phyloP scores from a whole-genome alignment of 2,797 vertebrate species.

The Crax fasciolata region DNA sequence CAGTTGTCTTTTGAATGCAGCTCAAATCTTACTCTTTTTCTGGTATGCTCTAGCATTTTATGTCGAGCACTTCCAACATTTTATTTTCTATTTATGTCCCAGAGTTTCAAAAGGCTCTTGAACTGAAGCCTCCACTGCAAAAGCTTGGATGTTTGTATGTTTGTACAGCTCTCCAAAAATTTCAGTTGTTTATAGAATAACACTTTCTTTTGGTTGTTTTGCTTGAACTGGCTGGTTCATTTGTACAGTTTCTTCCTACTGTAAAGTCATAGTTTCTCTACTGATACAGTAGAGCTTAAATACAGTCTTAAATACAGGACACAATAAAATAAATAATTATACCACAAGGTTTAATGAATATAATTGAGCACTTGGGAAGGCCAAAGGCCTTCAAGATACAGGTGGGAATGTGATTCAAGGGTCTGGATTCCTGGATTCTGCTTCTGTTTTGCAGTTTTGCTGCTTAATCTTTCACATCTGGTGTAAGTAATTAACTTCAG shows the following conservation, averaged over 20 bases:
- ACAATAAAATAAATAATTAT: neutral
- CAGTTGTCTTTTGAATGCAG: slow-evolving; percentile 30
- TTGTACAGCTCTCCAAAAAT: neutral
- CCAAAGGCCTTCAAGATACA: neutral
- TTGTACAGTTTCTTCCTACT: neutral
- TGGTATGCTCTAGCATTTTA: neutral
- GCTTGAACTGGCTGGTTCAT: neutral
- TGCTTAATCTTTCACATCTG: slow-evolving; percentile 3
- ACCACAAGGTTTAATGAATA: neutral
- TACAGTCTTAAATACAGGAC: neutral
- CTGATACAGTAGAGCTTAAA: neutral
- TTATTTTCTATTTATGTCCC: neutral
- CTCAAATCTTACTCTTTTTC: neutral
- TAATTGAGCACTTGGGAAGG: neutral
- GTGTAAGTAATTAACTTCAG: neutral
- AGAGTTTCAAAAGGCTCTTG: slow-evolving; percentile 17
- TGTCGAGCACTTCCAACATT: neutral
- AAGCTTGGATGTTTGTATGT: neutral
- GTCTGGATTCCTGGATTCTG: neutral
- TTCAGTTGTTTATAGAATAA: neutral
- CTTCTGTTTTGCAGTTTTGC: neutral
- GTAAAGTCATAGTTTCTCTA: neutral
- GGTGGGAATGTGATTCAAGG: neutral
- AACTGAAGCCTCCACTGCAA: neutral
- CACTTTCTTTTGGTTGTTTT: neutral